Evolutionary conservation across 2,797 vertebrate species (phyloP).

Genomic region (Malurus leucopterus): DNA sequence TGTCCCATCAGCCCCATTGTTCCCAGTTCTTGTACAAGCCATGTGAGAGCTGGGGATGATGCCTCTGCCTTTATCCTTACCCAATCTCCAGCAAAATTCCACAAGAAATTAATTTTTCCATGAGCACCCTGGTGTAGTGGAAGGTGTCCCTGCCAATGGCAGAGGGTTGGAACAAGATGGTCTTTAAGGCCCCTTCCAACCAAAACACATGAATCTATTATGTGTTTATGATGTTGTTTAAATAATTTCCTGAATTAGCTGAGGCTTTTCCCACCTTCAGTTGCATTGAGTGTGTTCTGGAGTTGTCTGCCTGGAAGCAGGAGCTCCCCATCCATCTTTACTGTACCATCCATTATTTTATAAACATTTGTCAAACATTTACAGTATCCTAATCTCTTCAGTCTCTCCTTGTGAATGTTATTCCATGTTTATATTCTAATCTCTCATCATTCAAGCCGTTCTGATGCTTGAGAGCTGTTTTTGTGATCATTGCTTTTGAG

Average conservation of each 20-base stretch:
- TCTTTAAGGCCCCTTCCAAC: neutral
- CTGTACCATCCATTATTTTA: neutral
- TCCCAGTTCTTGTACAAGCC: neutral
- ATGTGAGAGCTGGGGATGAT: neutral
- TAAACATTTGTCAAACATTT: neutral
- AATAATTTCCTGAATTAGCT: neutral
- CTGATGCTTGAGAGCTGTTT: neutral
- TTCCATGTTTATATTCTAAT: neutral
- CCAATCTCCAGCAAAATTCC: neutral
- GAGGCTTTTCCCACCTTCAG: neutral
- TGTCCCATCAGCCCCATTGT: neutral
- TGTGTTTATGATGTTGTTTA: neutral
- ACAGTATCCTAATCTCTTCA: neutral
- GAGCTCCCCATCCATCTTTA: neutral
- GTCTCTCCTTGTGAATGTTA: neutral
- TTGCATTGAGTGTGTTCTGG: neutral
- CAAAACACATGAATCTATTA: neutral
- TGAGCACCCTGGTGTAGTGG: neutral
- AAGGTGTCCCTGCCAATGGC: neutral
- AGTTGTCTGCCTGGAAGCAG: neutral
- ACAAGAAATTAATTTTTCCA: fast-evolving
- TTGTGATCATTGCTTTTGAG: conserved; percentile 2
- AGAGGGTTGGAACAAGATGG: fast-evolving
- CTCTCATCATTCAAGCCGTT: neutral
- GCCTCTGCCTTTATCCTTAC: neutral